Percentiles rank a stretch among this genome's conserved stretches.
Evolutionary conservation across 2,888 invertebrate species (phyloP).

Genomic region (Drosophila maculinotata): DNA sequence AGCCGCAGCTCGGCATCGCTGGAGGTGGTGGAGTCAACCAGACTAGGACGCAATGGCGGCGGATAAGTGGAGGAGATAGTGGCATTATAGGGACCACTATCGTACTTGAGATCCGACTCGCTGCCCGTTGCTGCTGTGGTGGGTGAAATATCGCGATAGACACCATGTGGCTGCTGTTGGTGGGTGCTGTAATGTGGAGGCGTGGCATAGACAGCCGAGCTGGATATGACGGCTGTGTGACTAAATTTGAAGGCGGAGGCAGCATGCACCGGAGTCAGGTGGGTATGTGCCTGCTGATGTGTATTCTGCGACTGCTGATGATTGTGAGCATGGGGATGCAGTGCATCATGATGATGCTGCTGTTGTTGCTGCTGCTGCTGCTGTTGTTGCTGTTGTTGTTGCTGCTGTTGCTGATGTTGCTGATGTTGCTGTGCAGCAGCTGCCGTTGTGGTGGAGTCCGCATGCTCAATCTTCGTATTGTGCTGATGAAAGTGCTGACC

Average conservation of each 20-base stretch:
- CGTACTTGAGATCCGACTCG: constrained; percentile 82
- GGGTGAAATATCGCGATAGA: constrained; percentile 76
- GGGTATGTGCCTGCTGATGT: constrained; percentile 65
- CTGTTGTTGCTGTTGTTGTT: constrained; percentile 55
- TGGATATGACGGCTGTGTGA: constrained; percentile 76
- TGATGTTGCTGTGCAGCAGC: constrained; percentile 32
- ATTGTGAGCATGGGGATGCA: constrained; percentile 59
- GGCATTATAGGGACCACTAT: constrained; percentile 82
- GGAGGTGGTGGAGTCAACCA: constrained; percentile 83
- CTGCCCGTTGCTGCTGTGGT: constrained; percentile 60
- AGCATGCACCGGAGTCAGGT: constrained; percentile 67
- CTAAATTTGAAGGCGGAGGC: constrained; percentile 76
- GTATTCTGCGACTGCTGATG: constrained; percentile 56
- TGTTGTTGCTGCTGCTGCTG: constrained; percentile 61
- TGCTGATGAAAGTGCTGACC: constrained; percentile 75
- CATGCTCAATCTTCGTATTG: constrained; percentile 83
- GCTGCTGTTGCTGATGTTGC: constrained; percentile 70
- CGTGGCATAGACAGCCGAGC: constrained; percentile 73
- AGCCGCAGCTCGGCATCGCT: constrained; percentile 83
- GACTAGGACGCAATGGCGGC: constrained; percentile 71
- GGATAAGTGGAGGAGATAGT: constrained; percentile 83
- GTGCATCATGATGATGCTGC: constrained; percentile 43
- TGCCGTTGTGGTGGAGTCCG: constrained; percentile 84
- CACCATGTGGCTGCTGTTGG: constrained; percentile 63
- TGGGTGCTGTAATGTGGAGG: constrained; percentile 63